Conservation (phyloP, 2,113 vertebrate genomes). For the Phalacrocorax pelagicus region DNA sequence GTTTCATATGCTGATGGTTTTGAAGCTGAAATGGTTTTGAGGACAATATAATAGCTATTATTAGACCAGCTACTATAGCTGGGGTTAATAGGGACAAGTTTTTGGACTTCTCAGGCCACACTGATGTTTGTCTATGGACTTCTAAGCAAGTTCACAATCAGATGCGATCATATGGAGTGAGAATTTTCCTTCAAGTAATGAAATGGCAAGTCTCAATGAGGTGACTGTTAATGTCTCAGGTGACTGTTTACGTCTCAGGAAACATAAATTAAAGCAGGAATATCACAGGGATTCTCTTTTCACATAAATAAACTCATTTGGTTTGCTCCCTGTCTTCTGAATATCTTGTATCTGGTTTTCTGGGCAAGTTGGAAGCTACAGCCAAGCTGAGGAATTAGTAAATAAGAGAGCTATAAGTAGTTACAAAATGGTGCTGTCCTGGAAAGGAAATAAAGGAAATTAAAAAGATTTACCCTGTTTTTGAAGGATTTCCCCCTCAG, state of each 20-base stretch:
- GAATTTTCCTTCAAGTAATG: not conserved
- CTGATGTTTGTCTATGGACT: not conserved
- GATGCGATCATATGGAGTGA: not conserved
- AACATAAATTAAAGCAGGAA: not conserved
- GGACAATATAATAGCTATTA: not conserved
- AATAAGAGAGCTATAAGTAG: not conserved
- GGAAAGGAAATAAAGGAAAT: not conserved
- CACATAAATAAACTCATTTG: not conserved
- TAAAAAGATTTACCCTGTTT: not conserved
- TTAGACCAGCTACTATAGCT: not conserved
- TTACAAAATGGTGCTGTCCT: not conserved
- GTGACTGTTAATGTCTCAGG: not conserved
- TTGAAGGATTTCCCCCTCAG: not conserved
- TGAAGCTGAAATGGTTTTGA: not conserved
- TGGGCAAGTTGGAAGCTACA: not conserved
- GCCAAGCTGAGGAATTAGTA: not conserved
- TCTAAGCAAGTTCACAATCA: not conserved
- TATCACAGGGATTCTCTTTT: not conserved
- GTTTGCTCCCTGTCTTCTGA: not conserved
- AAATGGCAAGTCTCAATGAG: not conserved
- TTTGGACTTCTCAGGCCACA: not conserved
- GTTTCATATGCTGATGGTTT: not conserved
- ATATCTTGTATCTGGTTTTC: not conserved
- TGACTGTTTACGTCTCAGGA: not conserved
- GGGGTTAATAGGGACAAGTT: not conserved